Conservation (phyloP, 2,888 invertebrate genomes). For the Melipona beecheii region DNA sequence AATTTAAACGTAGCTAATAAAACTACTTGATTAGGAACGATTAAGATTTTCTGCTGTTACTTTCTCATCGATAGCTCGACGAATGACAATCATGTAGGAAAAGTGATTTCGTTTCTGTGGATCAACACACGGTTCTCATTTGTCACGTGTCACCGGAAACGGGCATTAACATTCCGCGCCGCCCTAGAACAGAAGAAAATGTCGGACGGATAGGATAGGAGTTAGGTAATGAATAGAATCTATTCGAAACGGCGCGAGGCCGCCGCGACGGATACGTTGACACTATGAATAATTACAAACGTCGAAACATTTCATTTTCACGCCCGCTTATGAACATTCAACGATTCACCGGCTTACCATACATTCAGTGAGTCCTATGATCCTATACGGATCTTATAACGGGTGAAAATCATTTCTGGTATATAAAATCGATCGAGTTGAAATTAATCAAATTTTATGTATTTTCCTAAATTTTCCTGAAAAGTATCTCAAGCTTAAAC, state of each 20-base stretch:
- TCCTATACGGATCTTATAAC: no score
- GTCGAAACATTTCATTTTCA: slow-evolving; percentile 73
- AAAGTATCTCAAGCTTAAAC: no score
- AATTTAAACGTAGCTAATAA: no score
- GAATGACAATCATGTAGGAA: neutral
- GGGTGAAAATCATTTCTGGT: no score
- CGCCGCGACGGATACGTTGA: slow-evolving; percentile 61
- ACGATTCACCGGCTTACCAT: slow-evolving; percentile 22
- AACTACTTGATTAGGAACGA: neutral
- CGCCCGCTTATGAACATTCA: slow-evolving; percentile 29
- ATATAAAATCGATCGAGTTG: no score
- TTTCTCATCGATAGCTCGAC: no score
- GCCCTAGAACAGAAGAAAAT: slow-evolving; percentile 47
- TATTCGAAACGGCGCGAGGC: slow-evolving; percentile 56
- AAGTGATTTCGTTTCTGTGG: slow-evolving; percentile 23
- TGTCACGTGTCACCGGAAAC: slow-evolving; percentile 36
- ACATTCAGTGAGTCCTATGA: neutral
- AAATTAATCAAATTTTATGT: no score
- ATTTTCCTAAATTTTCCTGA: no score
- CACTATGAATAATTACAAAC: slow-evolving; percentile 72
- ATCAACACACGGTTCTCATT: slow-evolving; percentile 42
- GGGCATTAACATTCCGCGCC: slow-evolving; percentile 54
- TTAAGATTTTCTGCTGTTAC: no score
- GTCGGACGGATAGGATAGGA: slow-evolving; percentile 47
- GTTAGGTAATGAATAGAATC: slow-evolving; percentile 70